These are phyloP conservation scores for Pipistrellus pipistrellus DNA, from an alignment of 2,797 vertebrate species.

Conservation along the genomic window DNA sequence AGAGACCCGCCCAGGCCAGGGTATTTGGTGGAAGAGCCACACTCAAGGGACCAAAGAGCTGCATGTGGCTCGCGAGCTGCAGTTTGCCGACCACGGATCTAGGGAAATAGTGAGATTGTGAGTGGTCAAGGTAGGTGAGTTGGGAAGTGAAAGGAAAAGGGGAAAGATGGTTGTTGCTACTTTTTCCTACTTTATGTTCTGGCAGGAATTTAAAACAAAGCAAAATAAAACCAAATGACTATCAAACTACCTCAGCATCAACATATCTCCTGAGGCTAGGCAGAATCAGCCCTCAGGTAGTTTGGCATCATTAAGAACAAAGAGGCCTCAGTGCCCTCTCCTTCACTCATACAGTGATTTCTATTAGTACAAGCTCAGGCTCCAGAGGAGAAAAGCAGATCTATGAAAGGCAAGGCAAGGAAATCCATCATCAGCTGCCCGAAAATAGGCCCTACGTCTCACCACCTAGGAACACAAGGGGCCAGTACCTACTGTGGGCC, in stretches of 20 bases:
- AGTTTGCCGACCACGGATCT: not conserved
- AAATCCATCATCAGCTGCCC: slow-evolving; percentile 62
- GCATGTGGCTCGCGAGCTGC: no score
- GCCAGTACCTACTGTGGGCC: slow-evolving; percentile 60
- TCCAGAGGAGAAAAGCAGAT: slow-evolving; percentile 59
- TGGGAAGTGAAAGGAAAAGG: not conserved
- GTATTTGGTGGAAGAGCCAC: no score
- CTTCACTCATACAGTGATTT: not conserved
- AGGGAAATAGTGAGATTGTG: not conserved
- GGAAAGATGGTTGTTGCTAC: not conserved
- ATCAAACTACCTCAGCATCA: not conserved
- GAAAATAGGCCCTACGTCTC: slow-evolving; percentile 67
- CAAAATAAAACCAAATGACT: not conserved
- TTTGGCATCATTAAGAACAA: not conserved
- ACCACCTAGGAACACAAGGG: slow-evolving; percentile 59
- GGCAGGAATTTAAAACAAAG: not conserved
- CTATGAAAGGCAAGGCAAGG: slow-evolving; percentile 68
- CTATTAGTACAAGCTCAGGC: not conserved
- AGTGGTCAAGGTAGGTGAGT: not conserved
- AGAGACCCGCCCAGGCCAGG: no score
- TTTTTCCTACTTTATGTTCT: not conserved
- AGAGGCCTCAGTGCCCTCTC: not conserved
- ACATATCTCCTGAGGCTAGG: not conserved
- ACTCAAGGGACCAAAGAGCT: no score
- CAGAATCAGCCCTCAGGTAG: accelerated